Evolutionary conservation across 2,797 vertebrate species (phyloP).

Genomic region (Hypotaenidia philippensis): DNA sequence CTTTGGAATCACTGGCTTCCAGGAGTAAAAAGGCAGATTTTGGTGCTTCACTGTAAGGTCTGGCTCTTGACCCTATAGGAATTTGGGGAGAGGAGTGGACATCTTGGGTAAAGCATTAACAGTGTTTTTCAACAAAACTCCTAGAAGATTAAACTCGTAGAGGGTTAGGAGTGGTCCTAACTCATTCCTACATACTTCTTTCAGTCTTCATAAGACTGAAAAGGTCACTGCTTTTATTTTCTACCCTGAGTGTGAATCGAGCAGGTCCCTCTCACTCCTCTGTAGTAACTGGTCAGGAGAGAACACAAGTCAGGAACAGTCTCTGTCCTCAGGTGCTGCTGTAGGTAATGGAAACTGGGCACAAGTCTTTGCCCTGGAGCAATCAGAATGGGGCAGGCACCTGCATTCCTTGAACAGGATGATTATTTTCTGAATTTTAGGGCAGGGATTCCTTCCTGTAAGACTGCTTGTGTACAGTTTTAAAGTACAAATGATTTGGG

Average conservation of each 20-base stretch:
- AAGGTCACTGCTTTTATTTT: background rate
- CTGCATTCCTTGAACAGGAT: accelerated
- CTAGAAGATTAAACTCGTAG: too few relatives aligned
- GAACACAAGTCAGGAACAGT: accelerated
- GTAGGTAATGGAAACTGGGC: background rate
- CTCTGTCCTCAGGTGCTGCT: accelerated
- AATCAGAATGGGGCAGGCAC: background rate
- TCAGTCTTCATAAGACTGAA: background rate
- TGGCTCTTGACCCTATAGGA: accelerated
- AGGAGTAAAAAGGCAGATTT: background rate
- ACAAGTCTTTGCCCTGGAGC: accelerated
- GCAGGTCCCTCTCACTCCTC: background rate
- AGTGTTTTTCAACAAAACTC: background rate
- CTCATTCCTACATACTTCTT: background rate
- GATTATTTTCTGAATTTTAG: background rate
- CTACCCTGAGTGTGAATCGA: too few relatives aligned
- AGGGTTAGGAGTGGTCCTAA: too few relatives aligned
- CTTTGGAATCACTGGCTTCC: accelerated
- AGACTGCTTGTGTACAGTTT: background rate
- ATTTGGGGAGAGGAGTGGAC: background rate
- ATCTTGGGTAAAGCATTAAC: too few relatives aligned
- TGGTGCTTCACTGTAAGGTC: background rate
- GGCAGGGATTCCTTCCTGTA: background rate
- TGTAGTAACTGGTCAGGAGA: background rate
- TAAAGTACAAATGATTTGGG: background rate